A percentile compares a stretch with the other conserved stretches of the same genome.
phyloP scores from a whole-genome alignment of 1,140 invertebrate species.

The Leptinotarsa defecta region DNA sequence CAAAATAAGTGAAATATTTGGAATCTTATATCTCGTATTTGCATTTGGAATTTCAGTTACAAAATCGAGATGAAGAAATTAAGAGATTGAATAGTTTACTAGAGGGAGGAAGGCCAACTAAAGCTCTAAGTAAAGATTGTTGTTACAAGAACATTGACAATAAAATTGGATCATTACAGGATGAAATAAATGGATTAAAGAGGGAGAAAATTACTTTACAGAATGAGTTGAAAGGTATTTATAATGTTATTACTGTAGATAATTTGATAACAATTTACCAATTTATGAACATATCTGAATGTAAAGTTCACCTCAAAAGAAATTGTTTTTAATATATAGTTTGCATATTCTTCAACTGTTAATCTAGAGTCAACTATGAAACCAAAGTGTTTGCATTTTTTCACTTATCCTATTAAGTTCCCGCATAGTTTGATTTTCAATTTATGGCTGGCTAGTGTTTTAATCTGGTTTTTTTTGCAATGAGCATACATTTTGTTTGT shows the following conservation, averaged over 20 bases:
- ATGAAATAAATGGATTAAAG: slow-evolving; percentile 62
- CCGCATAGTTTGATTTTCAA: no score
- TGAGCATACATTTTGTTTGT: no score
- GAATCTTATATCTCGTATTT: no score
- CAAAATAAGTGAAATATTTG: no score
- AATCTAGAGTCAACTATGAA: no score
- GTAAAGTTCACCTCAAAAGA: neutral
- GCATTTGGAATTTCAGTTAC: slow-evolving; percentile 35
- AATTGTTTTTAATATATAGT: neutral
- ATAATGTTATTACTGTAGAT: slow-evolving; percentile 7
- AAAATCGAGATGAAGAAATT: slow-evolving; percentile 67
- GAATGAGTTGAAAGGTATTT: slow-evolving; percentile 61
- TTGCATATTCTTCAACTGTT: no score
- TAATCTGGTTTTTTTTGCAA: no score
- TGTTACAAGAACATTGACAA: slow-evolving; percentile 59
- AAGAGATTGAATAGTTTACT: slow-evolving; percentile 64
- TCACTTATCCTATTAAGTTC: no score
- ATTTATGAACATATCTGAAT: neutral
- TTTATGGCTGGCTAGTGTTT: no score
- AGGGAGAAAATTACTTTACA: slow-evolving; percentile 62
- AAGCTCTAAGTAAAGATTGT: slow-evolving; percentile 63
- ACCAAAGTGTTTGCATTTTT: no score
- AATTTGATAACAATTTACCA: no score
- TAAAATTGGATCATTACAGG: slow-evolving; percentile 51
- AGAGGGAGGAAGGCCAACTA: slow-evolving; percentile 65